Evolutionary conservation across 1,140 invertebrate genomes (phyloP).

Genomic region (Megathymus violae): DNA sequence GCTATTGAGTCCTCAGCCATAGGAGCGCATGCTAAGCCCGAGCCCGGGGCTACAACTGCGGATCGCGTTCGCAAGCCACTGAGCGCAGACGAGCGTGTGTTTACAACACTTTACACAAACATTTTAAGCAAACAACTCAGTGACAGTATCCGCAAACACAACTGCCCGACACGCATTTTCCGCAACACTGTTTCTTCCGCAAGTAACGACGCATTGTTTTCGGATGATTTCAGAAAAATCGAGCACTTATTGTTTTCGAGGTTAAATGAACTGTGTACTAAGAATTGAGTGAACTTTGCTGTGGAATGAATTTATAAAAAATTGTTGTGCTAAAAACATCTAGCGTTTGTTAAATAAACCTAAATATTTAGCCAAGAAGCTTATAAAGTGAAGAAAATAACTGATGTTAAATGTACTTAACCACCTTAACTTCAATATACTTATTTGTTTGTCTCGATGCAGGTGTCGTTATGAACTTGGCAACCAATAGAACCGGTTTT

Average conservation of each 20-base stretch:
- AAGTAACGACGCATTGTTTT: conserved; percentile 44
- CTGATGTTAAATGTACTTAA: no score
- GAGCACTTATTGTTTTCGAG: conserved; percentile 40
- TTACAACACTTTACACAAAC: conserved; percentile 43
- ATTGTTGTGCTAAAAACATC: no score
- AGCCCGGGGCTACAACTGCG: conserved; percentile 49
- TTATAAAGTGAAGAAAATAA: no score
- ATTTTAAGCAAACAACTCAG: conserved; percentile 54
- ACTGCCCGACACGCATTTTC: conserved; percentile 40
- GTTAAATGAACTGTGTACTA: conserved; percentile 4
- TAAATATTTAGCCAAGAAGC: no score
- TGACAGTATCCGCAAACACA: conserved; percentile 49
- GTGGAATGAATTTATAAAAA: not conserved
- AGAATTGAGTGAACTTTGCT: conserved; percentile 11
- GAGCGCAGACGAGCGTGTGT: conserved; percentile 44
- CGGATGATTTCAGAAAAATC: conserved; percentile 39
- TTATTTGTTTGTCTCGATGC: not conserved
- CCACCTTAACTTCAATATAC: not conserved
- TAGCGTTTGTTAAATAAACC: no score
- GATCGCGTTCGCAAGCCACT: conserved; percentile 46
- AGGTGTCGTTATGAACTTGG: not conserved
- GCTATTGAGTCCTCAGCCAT: conserved; percentile 56
- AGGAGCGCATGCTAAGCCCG: conserved; percentile 50
- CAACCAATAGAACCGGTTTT: not conserved
- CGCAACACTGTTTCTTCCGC: conserved; percentile 39